Conservation (phyloP, 2,888 invertebrate species). For the Perizoma affinitatum region DNA sequence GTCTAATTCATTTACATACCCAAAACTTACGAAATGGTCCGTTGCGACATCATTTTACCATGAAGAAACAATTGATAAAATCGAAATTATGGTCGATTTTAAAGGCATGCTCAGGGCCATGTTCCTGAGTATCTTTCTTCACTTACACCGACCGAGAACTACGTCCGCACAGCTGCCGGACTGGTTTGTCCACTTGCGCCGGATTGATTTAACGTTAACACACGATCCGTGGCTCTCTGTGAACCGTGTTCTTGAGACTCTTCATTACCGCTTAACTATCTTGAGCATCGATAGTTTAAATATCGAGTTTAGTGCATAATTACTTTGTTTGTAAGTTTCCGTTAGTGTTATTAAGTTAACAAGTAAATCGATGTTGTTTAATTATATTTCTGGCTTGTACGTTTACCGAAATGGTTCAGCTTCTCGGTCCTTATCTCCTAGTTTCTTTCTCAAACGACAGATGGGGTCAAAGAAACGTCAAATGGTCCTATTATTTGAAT, state of each 20-base stretch:
- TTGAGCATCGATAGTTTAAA: slow-evolving; percentile 44
- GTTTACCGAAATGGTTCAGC: neutral
- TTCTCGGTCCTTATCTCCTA: no score
- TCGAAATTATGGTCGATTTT: slow-evolving; percentile 18
- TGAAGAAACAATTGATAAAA: slow-evolving; percentile 19
- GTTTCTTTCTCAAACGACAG: neutral
- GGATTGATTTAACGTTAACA: slow-evolving; percentile 82
- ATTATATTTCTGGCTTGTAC: neutral
- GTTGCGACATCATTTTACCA: slow-evolving; percentile 7
- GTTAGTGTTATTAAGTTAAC: slow-evolving; percentile 7
- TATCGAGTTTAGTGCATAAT: slow-evolving; percentile 29
- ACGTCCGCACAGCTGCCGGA: slow-evolving; percentile 77
- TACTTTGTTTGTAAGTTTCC: slow-evolving; percentile 5
- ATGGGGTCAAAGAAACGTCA: no score
- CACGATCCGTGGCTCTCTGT: slow-evolving; percentile 66
- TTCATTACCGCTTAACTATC: slow-evolving; percentile 70
- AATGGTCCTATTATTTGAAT: no score
- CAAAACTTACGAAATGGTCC: slow-evolving; percentile 8
- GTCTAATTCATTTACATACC: neutral
- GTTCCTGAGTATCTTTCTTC: slow-evolving; percentile 50
- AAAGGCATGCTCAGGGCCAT: slow-evolving; percentile 15
- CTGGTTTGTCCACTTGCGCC: slow-evolving; percentile 82
- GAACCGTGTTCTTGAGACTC: slow-evolving; percentile 62
- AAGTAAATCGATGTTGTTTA: slow-evolving; percentile 2
- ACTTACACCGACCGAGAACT: slow-evolving; percentile 64